Percentiles rank a stretch among this genome's conserved stretches.
phyloP scores from a whole-genome alignment of 2,797 vertebrate species.

The Leptatherina wallacei region DNA sequence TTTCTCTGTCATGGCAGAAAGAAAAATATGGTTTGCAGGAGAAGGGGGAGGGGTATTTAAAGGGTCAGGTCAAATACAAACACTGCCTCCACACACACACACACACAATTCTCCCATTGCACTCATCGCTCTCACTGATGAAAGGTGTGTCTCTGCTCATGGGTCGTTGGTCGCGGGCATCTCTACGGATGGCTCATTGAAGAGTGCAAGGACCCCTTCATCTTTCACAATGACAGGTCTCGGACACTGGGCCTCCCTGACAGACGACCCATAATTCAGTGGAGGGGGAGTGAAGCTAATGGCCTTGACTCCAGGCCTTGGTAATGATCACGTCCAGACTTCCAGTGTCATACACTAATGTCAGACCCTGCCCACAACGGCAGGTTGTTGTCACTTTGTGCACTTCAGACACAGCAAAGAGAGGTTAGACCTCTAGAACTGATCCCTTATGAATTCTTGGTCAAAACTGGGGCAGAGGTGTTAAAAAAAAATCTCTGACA shows the following conservation, averaged over 20 bases:
- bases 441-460: background rate
- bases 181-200: conserved; percentile 82
- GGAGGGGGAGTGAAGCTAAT: conserved; percentile 68
- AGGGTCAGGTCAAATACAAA: conserved; percentile 55
- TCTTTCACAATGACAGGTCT: conserved; percentile 79
- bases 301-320: conserved; percentile 73
- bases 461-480: background rate
- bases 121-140: conserved; percentile 78
- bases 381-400: conserved; percentile 37
- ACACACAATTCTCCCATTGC: conserved; percentile 52
- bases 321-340: conserved; percentile 75
- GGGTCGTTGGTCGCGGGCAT: conserved; percentile 78
- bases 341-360: conserved; percentile 52
- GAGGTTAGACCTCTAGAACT: background rate
- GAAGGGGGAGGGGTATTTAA: conserved; percentile 61
- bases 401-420: conserved; percentile 6
- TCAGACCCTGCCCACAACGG: conserved; percentile 34
- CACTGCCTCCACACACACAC: conserved; percentile 25
- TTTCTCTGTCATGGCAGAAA: conserved; percentile 24
- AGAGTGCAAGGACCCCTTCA: conserved; percentile 80
- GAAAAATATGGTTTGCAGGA: conserved; percentile 42
- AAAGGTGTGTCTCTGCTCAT: conserved; percentile 78
- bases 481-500: too few relatives aligned
- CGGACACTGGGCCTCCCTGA: conserved; percentile 75
- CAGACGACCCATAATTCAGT: conserved; percentile 82